Conservation (phyloP, 2,888 invertebrate species). For the Caenorhabditis virilis region DNA sequence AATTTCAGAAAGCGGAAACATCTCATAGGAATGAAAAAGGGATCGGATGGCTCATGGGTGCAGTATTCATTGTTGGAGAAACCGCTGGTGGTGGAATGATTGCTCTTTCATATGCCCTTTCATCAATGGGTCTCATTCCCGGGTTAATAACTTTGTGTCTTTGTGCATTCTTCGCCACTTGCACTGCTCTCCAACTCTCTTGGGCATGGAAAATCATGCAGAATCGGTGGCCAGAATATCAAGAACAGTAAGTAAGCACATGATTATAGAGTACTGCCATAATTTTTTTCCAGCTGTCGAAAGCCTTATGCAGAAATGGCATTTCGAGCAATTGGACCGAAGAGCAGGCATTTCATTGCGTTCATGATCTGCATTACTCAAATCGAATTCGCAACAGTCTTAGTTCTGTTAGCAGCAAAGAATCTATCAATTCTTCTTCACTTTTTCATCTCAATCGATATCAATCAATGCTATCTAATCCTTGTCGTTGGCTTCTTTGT, state of each 20-base stretch:
- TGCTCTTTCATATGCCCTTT: conserved; percentile 35
- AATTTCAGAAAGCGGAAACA: too few relatives aligned
- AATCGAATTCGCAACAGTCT: conserved; percentile 44
- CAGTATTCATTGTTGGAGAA: conserved; percentile 44
- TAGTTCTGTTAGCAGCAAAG: conserved; percentile 42
- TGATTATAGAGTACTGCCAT: background rate
- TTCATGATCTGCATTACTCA: conserved; percentile 40
- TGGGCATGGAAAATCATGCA: conserved; percentile 48
- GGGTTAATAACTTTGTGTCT: conserved; percentile 29
- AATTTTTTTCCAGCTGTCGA: conserved; percentile 36
- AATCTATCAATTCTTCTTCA: conserved; percentile 44
- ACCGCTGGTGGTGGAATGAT: conserved; percentile 50
- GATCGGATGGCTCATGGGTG: conserved; percentile 40
- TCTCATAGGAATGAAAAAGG: conserved; percentile 42
- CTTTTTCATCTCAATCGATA: conserved; percentile 40
- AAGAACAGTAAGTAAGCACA: conserved; percentile 34
- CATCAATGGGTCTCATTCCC: conserved; percentile 31
- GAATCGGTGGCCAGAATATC: conserved; percentile 40
- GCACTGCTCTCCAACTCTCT: conserved; percentile 36
- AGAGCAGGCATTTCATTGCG: conserved; percentile 32
- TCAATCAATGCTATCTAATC: conserved; percentile 45
- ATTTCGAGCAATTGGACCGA: conserved; percentile 37
- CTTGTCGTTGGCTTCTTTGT: conserved; percentile 38
- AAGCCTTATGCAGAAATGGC: conserved; percentile 49
- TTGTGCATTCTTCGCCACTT: conserved; percentile 26